Evolutionary conservation across 2,113 vertebrate genomes (phyloP).

Genomic region (Pimephales promelas): DNA sequence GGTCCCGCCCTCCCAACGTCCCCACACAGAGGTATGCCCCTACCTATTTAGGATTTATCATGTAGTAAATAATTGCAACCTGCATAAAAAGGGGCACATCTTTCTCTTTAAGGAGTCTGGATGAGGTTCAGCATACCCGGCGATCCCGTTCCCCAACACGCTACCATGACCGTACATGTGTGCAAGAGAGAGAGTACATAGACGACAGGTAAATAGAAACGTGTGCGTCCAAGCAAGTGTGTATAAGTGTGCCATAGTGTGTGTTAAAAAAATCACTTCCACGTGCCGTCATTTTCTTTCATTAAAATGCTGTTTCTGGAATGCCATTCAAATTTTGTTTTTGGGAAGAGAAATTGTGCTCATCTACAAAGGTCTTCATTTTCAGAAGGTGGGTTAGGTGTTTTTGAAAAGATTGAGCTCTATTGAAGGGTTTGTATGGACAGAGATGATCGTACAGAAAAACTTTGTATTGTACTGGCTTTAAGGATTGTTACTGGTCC

Average conservation of each 20-base stretch:
- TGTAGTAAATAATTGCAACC: neutral
- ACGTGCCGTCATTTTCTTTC: constrained; percentile 1
- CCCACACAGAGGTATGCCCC: constrained; percentile 90
- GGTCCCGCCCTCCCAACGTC: constrained; percentile 91
- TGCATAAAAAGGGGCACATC: neutral
- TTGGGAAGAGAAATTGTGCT: neutral
- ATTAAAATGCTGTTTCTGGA: neutral
- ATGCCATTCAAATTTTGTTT: neutral
- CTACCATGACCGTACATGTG: constrained; percentile 86
- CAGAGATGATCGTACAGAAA: neutral
- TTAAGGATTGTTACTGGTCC: constrained; percentile 28
- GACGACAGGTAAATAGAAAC: constrained; percentile 71
- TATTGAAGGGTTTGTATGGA: neutral
- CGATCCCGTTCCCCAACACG: constrained; percentile 93
- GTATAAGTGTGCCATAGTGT: constrained; percentile 32
- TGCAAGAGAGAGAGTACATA: constrained; percentile 72
- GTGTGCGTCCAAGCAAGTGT: neutral
- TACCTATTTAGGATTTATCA: constrained; percentile 38
- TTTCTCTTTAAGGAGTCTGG: constrained; percentile 86
- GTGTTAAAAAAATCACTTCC: constrained; percentile 24
- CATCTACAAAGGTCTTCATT: neutral
- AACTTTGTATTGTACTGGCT: constrained; percentile 23
- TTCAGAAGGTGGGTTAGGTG: constrained; percentile 17
- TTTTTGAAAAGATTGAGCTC: neutral
- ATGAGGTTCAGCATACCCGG: constrained; percentile 91